Conservation (phyloP, 2,888 invertebrate genomes). For the Philhelius pedissequus region DNA sequence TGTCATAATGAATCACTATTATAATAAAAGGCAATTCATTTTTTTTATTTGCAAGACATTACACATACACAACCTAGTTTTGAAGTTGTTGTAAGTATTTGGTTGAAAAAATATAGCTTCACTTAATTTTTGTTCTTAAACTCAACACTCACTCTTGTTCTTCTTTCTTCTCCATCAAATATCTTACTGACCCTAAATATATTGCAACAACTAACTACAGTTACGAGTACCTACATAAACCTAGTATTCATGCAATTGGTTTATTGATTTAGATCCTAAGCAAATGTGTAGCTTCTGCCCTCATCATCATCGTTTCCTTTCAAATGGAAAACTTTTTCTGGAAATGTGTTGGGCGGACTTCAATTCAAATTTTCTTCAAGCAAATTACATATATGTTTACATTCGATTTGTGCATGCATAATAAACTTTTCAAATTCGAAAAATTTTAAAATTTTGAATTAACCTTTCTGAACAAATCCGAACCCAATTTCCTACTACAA, state of each 20-base stretch:
- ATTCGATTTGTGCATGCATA: slow-evolving; percentile 4
- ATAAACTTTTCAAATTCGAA: slow-evolving; percentile 28
- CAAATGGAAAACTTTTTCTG: slow-evolving; percentile 22
- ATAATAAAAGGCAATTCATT: too few relatives aligned
- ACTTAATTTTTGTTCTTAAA: background rate
- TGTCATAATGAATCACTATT: too few relatives aligned
- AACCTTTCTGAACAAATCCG: slow-evolving; percentile 11
- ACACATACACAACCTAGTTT: too few relatives aligned
- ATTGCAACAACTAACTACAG: background rate
- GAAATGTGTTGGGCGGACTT: slow-evolving; percentile 10
- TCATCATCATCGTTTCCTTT: slow-evolving; percentile 2
- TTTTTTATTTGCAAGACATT: too few relatives aligned
- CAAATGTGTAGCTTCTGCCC: background rate
- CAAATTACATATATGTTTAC: background rate
- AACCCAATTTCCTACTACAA: background rate
- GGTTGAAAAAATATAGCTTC: background rate
- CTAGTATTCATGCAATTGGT: background rate
- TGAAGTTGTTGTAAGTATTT: background rate
- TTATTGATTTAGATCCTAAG: background rate
- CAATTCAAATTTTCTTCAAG: slow-evolving; percentile 12
- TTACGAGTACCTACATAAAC: background rate
- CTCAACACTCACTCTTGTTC: background rate
- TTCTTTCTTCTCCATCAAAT: background rate
- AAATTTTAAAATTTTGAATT: slow-evolving; percentile 36
- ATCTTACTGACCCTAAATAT: background rate